phyloP scores from a whole-genome alignment of 2,113 vertebrate species.

The Neotragus moschatus region DNA sequence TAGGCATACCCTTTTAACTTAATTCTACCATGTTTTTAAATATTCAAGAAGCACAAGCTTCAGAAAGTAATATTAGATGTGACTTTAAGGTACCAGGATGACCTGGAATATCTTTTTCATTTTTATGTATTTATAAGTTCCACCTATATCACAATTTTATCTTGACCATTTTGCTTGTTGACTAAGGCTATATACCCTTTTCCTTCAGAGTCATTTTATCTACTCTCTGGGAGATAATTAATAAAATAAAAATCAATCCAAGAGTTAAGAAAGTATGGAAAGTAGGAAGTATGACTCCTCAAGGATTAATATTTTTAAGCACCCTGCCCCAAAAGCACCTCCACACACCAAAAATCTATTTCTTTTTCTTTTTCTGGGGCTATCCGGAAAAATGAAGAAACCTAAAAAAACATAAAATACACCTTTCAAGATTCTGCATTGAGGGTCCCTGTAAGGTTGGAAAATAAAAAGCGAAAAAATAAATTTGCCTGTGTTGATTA shows the following conservation, averaged over 20 bases:
- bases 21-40: background rate
- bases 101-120: background rate
- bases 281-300: background rate
- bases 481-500: conserved; percentile 15
- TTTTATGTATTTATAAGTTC: background rate
- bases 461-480: conserved; percentile 4
- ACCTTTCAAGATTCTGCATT: background rate
- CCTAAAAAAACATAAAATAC: conserved; percentile 6
- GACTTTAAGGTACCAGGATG: background rate
- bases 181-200: background rate
- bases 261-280: background rate
- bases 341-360: background rate
- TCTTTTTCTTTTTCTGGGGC: background rate
- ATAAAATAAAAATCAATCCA: conserved; percentile 4
- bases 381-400: conserved; percentile 29
- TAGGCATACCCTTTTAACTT: background rate
- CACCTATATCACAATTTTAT: background rate
- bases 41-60: background rate
- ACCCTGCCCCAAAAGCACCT: background rate
- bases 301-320: background rate
- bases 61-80: background rate
- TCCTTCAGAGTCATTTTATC: background rate
- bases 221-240: background rate
- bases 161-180: conserved; percentile 15
- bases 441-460: background rate